Conservation (phyloP, 2,797 vertebrate species). For the Ctenopoma multispine region DNA sequence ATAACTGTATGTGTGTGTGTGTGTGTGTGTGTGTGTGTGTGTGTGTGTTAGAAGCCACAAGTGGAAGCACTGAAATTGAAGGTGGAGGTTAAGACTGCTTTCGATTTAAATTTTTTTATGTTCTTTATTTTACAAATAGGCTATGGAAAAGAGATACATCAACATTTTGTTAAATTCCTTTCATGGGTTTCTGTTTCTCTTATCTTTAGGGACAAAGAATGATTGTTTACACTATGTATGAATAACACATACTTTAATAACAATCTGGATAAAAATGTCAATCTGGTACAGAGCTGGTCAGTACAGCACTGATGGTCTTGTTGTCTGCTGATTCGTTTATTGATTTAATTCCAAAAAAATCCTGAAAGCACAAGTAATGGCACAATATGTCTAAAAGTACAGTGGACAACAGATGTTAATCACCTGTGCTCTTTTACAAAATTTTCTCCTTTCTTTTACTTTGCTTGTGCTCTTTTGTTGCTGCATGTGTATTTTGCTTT, state of each 20-base stretch:
- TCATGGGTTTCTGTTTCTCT: background rate
- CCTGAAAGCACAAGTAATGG: no score
- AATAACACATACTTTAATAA: no score
- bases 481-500: background rate
- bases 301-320: no score
- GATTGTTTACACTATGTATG: background rate
- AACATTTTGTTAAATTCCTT: background rate
- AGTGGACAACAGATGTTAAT: no score
- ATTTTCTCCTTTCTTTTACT: background rate
- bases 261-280: no score
- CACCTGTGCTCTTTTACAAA: no score
- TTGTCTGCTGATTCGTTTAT: no score
- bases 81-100: slow-evolving; percentile 72
- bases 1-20: slow-evolving; percentile 56
- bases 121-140: slow-evolving; percentile 30
- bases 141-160: background rate
- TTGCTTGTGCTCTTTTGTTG: background rate
- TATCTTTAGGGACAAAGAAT: background rate
- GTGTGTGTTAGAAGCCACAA: slow-evolving; percentile 28
- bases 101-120: slow-evolving; percentile 57
- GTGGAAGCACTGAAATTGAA: slow-evolving; percentile 50
- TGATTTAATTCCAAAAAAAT: no score
- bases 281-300: no score
- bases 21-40: slow-evolving; percentile 42
- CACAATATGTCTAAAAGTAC: background rate